These are phyloP conservation scores for Meloidogyne hapla DNA, from an alignment of 1,140 invertebrate species.

Conservation along the genomic window DNA sequence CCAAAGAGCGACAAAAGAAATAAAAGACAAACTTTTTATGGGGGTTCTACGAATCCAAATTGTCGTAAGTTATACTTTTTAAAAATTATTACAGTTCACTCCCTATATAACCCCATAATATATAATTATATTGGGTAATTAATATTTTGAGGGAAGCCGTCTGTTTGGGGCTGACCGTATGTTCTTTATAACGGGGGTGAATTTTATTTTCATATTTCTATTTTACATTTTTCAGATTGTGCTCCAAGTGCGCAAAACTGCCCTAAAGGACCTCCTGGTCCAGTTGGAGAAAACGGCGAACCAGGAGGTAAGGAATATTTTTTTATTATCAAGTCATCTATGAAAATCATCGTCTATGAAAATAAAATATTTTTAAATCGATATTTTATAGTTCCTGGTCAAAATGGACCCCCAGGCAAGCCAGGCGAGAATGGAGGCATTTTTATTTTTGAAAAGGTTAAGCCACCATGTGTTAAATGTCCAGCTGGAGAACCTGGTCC, in stretches of 20 bases:
- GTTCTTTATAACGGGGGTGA: no score
- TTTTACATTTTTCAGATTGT: not conserved
- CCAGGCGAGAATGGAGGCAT: constrained; percentile 3
- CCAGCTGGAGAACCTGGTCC: constrained; percentile 14
- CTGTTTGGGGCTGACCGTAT: no score
- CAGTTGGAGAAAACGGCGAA: constrained; percentile 9
- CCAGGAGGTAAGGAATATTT: not conserved
- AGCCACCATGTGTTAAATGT: constrained; percentile 16
- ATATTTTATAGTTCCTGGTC: constrained; percentile 9
- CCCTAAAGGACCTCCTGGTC: constrained; percentile 10
- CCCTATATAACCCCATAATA: no score
- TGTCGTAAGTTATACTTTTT: not conserved
- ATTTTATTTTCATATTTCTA: no score
- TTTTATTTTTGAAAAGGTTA: constrained; percentile 18
- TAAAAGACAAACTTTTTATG: not conserved
- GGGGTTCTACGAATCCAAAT: not conserved
- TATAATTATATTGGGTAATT: no score
- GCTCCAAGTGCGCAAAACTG: constrained; percentile 22
- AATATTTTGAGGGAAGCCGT: no score
- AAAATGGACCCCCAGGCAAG: not conserved
- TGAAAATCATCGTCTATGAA: not conserved
- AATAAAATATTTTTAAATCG: not conserved
- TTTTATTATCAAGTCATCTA: no score
- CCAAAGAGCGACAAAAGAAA: not conserved
- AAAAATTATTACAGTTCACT: no score